Conservation (phyloP, 2,888 invertebrate genomes). For the Tinea trinotella region DNA sequence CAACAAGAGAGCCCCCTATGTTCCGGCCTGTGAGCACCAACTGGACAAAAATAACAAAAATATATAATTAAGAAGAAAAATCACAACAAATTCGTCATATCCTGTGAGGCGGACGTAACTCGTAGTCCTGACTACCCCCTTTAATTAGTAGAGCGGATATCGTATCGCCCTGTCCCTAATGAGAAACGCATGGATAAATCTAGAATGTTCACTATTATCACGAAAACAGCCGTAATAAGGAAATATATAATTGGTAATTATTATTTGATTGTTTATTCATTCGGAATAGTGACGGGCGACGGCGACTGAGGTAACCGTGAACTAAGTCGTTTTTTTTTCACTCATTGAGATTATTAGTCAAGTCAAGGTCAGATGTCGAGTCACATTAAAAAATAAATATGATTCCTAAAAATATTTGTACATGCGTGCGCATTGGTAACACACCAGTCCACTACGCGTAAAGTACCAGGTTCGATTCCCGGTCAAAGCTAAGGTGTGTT, state of each 20-base stretch:
- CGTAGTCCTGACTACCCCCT: conserved; percentile 30
- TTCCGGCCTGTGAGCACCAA: conserved; percentile 6
- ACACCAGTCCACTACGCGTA: too few species aligned
- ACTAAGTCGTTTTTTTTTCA: too few species aligned
- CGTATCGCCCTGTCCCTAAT: conserved; percentile 39
- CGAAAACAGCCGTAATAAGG: not conserved
- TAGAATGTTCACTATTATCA: conserved; percentile 14
- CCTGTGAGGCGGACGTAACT: conserved; percentile 39
- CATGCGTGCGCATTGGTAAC: too few species aligned
- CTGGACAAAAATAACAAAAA: conserved; percentile 7
- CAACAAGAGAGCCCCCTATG: not conserved
- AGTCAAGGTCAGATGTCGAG: too few species aligned
- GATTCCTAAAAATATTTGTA: too few species aligned
- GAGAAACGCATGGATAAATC: conserved; percentile 42
- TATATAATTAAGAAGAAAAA: conserved; percentile 35
- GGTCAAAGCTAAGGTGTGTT: too few species aligned
- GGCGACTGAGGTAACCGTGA: too few species aligned
- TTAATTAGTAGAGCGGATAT: conserved; percentile 60
- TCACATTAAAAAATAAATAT: too few species aligned
- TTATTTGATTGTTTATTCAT: not conserved
- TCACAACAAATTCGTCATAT: conserved; percentile 46
- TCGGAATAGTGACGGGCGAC: too few species aligned
- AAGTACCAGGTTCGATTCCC: too few species aligned
- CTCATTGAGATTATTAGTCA: too few species aligned
- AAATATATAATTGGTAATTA: not conserved